These are phyloP conservation scores for Paelopatides confundens DNA, from an alignment of 53 echinoderm and acorn worm genomes.

Conservation along the genomic window DNA sequence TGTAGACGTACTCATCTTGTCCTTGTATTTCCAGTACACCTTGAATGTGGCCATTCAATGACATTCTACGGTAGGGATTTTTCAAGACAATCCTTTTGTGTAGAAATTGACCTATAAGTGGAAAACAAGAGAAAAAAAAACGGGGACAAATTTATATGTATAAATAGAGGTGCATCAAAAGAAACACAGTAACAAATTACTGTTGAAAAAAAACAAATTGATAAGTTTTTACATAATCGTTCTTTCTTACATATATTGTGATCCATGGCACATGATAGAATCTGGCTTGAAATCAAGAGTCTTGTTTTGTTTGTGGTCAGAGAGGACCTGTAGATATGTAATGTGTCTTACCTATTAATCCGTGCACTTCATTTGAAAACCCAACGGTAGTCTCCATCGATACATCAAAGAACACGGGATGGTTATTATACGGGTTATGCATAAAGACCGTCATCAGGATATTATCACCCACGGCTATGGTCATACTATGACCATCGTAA, in stretches of 20 bases:
- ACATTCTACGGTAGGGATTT: not conserved
- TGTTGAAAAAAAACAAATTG: no score
- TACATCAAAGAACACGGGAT: conserved; percentile 1
- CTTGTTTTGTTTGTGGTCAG: no score
- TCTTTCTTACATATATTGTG: no score
- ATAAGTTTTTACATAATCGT: no score
- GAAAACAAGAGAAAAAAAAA: no score
- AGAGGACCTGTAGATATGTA: no score
- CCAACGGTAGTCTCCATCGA: not conserved
- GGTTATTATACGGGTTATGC: conserved; percentile 27
- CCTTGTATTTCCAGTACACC: conserved; percentile 18
- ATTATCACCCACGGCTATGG: conserved; percentile 37
- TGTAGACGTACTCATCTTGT: not conserved
- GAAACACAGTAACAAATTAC: no score
- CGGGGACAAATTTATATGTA: no score
- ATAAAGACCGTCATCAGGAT: conserved; percentile 30
- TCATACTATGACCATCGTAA: conserved; percentile 27
- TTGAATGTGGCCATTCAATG: not conserved
- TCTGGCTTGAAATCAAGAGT: no score
- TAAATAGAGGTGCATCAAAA: no score
- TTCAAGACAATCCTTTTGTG: not conserved
- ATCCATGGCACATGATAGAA: no score
- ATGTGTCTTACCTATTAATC: conserved; percentile 25
- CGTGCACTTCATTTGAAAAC: conserved; percentile 19
- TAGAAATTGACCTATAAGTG: conserved; percentile 6